Conservation (phyloP, 2,797 vertebrate species). For the Ctenosaura bakeri region DNA sequence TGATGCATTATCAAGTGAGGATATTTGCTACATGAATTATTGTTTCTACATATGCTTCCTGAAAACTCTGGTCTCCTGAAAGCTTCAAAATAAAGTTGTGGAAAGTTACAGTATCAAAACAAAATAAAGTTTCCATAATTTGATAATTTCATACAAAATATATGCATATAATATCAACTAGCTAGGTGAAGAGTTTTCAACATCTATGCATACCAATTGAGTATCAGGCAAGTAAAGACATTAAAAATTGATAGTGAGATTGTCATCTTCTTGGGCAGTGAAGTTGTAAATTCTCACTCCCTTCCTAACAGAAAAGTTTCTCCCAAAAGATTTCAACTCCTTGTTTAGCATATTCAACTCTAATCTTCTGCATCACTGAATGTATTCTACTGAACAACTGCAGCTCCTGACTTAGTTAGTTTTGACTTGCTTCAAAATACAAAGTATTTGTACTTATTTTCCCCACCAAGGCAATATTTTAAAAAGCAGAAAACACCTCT, state of each 20-base stretch:
- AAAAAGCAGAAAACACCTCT: background rate
- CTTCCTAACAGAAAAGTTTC: background rate
- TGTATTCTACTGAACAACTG: background rate
- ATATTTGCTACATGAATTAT: constrained; percentile 21
- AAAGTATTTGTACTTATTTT: background rate
- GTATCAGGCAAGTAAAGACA: background rate
- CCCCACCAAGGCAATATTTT: background rate
- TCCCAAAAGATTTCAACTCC: background rate
- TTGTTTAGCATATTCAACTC: background rate
- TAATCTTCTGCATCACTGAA: background rate
- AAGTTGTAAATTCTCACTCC: background rate
- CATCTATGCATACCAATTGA: background rate
- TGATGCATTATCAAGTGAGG: constrained; percentile 26
- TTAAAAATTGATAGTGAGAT: background rate
- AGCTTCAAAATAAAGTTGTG: constrained; percentile 6
- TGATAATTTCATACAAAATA: background rate
- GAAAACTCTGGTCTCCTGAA: constrained; percentile 37
- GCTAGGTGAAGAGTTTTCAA: background rate
- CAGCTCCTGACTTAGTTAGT: background rate
- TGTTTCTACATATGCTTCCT: constrained; percentile 40
- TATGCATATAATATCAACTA: background rate
- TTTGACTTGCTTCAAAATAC: background rate
- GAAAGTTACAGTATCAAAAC: constrained; percentile 11
- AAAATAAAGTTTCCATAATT: background rate
- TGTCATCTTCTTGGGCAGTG: background rate